Evolutionary conservation across 2,797 vertebrate species (phyloP).

Genomic region (Bradypodion ventrale): DNA sequence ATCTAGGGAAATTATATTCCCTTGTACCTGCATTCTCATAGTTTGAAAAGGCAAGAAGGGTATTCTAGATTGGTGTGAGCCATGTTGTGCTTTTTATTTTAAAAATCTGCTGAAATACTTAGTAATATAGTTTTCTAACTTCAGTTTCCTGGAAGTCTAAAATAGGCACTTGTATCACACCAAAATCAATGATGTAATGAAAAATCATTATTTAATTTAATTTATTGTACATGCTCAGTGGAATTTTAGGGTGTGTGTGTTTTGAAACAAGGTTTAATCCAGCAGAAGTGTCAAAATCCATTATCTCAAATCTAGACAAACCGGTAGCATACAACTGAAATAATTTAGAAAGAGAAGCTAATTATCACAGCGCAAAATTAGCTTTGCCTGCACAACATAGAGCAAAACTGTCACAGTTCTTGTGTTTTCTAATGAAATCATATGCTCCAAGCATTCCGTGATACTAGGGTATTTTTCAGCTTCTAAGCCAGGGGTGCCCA

Average conservation of each 20-base stretch:
- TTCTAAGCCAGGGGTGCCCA: no score
- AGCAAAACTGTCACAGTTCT: neutral
- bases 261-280: neutral
- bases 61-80: neutral
- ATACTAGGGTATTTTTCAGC: neutral
- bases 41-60: neutral
- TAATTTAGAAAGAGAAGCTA: constrained; percentile 5
- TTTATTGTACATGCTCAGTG: constrained; percentile 15
- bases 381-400: neutral
- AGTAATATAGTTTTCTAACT: neutral
- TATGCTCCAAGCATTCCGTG: neutral
- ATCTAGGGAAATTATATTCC: neutral
- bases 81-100: constrained; percentile 9
- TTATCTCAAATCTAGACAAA: constrained; percentile 26
- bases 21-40: neutral
- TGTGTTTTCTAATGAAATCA: neutral
- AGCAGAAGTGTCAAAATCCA: constrained; percentile 4
- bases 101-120: neutral
- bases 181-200: constrained; percentile 34
- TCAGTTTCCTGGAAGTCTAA: constrained; percentile 20
- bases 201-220: constrained; percentile 33
- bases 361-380: constrained; percentile 19
- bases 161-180: neutral
- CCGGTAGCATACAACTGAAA: constrained; percentile 4
- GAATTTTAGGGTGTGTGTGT: constrained; percentile 4